These are phyloP conservation scores for Mimachlamys varia DNA, from an alignment of 2,888 invertebrate species.

Conservation along the genomic window DNA sequence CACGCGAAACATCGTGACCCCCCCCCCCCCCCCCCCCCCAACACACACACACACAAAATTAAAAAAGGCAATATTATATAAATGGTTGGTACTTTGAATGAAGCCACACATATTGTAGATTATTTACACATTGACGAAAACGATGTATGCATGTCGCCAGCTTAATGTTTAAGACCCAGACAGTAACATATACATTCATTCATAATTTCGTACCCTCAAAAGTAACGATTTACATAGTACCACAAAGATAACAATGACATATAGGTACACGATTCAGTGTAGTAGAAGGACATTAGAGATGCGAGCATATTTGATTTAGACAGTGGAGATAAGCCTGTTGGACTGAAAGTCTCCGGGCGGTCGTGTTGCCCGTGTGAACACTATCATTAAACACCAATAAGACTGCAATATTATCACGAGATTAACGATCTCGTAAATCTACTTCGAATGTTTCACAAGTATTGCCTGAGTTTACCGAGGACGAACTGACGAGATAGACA, in stretches of 20 bases:
- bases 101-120: too few relatives aligned
- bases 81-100: too few relatives aligned
- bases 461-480: not conserved
- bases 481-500: constrained; percentile 17
- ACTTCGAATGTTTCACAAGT: constrained; percentile 22
- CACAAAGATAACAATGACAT: constrained; percentile 8
- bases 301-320: constrained; percentile 2
- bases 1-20: too few relatives aligned
- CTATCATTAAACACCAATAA: constrained; percentile 5
- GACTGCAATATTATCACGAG: not conserved
- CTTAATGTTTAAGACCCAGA: not conserved
- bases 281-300: not conserved
- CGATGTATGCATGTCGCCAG: not conserved
- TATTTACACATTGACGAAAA: too few relatives aligned
- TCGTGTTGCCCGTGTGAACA: not conserved
- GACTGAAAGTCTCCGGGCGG: constrained; percentile 21
- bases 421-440: not conserved
- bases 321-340: constrained; percentile 3
- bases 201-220: not conserved
- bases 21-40: too few relatives aligned
- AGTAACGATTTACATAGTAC: constrained; percentile 23
- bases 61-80: too few relatives aligned
- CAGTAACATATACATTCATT: not conserved
- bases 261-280: not conserved
- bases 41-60: too few relatives aligned